Evolutionary conservation across 2,888 invertebrate genomes (phyloP).

Genomic region (Pachliopta kotzebuea): DNA sequence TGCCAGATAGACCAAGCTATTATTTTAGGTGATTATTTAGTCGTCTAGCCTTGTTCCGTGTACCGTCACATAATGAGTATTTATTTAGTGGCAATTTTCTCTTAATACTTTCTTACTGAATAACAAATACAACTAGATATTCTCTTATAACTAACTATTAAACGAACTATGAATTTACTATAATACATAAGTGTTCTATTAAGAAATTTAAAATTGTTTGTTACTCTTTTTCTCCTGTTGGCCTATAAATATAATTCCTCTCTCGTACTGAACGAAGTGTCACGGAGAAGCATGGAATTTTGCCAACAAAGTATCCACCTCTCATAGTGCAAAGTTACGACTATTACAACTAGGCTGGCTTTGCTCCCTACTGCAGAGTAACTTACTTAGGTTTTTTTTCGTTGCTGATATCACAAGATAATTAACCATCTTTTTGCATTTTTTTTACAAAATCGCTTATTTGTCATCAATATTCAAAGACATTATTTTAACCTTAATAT

Average conservation of each 20-base stretch:
- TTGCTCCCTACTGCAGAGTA: constrained; percentile 17
- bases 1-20: no score
- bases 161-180: no score
- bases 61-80: no score
- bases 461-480: background rate
- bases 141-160: no score
- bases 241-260: constrained; percentile 40
- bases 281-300: constrained; percentile 34
- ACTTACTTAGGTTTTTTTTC: constrained; percentile 11
- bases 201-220: background rate
- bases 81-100: no score
- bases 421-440: background rate
- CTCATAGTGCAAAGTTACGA: constrained; percentile 35
- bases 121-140: no score
- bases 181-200: background rate
- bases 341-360: constrained; percentile 30
- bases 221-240: constrained; percentile 25
- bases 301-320: constrained; percentile 36
- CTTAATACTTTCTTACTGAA: no score
- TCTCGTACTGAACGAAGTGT: constrained; percentile 33
- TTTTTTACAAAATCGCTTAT: background rate
- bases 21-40: no score
- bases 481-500: background rate
- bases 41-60: no score
- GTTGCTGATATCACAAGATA: constrained; percentile 7